Conservation (phyloP, 2,888 invertebrate species). For the Lithophane ornitopus region DNA sequence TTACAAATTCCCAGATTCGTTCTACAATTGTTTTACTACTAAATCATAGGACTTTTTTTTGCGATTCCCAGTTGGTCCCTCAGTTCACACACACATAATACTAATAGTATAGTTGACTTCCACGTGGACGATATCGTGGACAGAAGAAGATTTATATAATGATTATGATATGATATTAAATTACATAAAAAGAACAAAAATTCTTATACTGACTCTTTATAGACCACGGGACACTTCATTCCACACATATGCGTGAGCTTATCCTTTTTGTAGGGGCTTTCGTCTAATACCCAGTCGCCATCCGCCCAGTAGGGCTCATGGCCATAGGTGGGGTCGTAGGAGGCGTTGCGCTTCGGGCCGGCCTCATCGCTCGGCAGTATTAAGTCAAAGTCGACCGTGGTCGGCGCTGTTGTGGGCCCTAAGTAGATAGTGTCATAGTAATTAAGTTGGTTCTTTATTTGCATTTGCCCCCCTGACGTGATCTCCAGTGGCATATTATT, state of each 20-base stretch:
- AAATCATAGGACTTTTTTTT: too few species aligned
- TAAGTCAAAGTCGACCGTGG: not conserved
- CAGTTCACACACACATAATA: too few species aligned
- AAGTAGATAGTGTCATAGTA: not conserved
- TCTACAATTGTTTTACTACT: too few species aligned
- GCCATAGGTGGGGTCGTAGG: slow-evolving; percentile 55
- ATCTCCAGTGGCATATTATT: not conserved
- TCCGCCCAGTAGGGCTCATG: slow-evolving; percentile 62
- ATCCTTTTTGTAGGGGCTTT: not conserved
- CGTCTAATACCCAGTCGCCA: slow-evolving; percentile 60
- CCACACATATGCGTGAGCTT: slow-evolving; percentile 17
- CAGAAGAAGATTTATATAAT: too few species aligned
- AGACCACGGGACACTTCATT: slow-evolving; percentile 17
- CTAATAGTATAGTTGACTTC: not conserved
- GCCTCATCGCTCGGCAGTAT: slow-evolving; percentile 28
- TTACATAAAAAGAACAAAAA: not conserved
- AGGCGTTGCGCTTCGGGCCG: slow-evolving; percentile 8
- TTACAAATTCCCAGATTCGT: too few species aligned
- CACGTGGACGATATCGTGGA: too few species aligned
- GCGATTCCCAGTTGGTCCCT: too few species aligned
- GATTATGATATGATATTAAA: not conserved
- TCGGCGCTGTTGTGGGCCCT: accelerated
- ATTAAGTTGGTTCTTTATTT: not conserved
- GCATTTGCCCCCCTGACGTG: too few species aligned
- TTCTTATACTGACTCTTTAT: slow-evolving; percentile 30